A percentile compares a stretch with the other conserved stretches of the same genome.
Evolutionary conservation across 2,888 invertebrate genomes (phyloP).

Genomic region (Cryptocephalus moraei): DNA sequence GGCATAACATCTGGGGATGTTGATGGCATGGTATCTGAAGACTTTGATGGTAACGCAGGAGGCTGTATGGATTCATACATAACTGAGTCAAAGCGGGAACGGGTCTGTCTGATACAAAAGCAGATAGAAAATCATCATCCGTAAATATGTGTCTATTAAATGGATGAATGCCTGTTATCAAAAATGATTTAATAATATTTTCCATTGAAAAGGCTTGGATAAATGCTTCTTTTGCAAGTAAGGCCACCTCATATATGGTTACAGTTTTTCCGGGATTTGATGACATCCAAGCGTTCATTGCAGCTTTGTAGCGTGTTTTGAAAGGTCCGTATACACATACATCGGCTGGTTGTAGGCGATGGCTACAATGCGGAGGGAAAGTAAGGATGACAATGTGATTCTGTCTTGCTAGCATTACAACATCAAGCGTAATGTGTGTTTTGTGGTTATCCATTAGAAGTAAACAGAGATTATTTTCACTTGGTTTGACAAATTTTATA

Average conservation of each 20-base stretch:
- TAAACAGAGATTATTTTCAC: not conserved
- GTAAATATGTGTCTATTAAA: conserved; percentile 8
- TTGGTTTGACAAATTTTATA: not conserved
- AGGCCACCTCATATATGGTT: conserved; percentile 10
- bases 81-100: too few relatives aligned
- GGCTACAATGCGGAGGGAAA: conserved; percentile 1
- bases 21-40: too few relatives aligned
- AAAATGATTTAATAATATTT: conserved; percentile 10
- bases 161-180: conserved; percentile 9
- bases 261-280: conserved; percentile 16
- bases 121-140: conserved; percentile 5
- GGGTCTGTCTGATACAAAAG: conserved; percentile 5
- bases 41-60: too few relatives aligned
- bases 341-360: not conserved
- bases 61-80: too few relatives aligned
- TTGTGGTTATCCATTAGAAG: not conserved
- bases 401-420: not conserved
- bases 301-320: conserved; percentile 6
- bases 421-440: not conserved
- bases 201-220: conserved; percentile 12
- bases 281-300: conserved; percentile 15
- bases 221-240: conserved; percentile 5
- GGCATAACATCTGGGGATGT: too few relatives aligned
- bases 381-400: not conserved
- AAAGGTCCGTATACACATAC: not conserved